Base-by-base conservation (phyloP, 2,888 invertebrate genomes). In the Erpobdella octoculata region DNA sequence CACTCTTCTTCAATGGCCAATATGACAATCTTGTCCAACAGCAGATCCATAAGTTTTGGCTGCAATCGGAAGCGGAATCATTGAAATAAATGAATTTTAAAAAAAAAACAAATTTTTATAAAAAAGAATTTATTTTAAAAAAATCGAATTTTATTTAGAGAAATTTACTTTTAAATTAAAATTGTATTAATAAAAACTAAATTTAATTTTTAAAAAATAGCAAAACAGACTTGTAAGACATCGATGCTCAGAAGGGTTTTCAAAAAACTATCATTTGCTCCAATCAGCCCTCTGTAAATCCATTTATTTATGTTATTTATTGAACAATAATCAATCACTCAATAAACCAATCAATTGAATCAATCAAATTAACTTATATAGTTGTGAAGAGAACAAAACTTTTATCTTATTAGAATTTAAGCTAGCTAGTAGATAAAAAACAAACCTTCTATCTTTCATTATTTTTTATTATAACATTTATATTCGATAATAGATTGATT, bases 231-330 rank as follows among this genome's bases (percentile, higher is more conserved):
- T 35, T 62, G 62, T 8, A 62, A 9, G 31, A 62, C 62, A 6
- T 62, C 62, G 33, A 62, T 35, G 12, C 33, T 31, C 4, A 62
- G 31, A n/a, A 62, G 21, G 12, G 33, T 62, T 35, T 35, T 62
- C 33, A 62, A 31, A 15, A 62, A 62, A 12, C 62, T 62, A 8
- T 62, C 62, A 33, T 62, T 62, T 6, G 33, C 28, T 28, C 62
- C 62, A 28, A 35, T 33, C 8, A 25, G 31, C 4, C 33, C 35
- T n/a, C 53, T 53, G 1, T 2, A n/a, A 18, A 6, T 25, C 8
- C 21, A 53, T 25, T 53, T 25, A 41, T 18, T 41, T n/a, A n/a
- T n/a, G n/a, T n/a, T n/a, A n/a, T n/a, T n/a, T n/a, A n/a, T n/a
- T n/a, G n/a, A n/a, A n/a, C n/a, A n/a, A n/a, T n/a, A n/a, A n/a